These are phyloP conservation scores for Bothrops jararaca DNA, from an alignment of 2,113 vertebrate species.

Conservation along the genomic window DNA sequence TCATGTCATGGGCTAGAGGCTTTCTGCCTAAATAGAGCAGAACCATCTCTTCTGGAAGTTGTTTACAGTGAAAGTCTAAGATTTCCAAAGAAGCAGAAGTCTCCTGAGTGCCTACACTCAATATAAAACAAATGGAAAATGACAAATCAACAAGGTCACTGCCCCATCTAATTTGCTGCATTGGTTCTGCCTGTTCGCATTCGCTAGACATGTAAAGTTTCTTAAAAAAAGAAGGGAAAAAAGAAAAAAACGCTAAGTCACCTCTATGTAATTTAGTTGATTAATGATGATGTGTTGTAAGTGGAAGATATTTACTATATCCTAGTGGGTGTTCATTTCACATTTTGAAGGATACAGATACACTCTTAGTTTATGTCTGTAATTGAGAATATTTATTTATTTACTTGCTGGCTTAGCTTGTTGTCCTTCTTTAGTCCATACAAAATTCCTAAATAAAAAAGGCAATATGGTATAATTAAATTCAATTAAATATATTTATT, in stretches of 20 bases:
- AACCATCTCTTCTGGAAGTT: slow-evolving; percentile 1
- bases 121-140: slow-evolving; percentile 31
- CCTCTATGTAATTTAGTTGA: slow-evolving; percentile 4
- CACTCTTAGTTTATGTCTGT: background rate
- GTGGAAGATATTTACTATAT: slow-evolving; percentile 12
- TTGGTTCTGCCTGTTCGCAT: background rate
- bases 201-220: background rate
- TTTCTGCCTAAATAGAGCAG: slow-evolving; percentile 17
- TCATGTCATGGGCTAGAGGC: background rate
- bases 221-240: background rate
- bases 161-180: slow-evolving; percentile 6
- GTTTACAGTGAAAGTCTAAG: slow-evolving; percentile 9
- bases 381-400: slow-evolving; percentile 2
- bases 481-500: background rate
- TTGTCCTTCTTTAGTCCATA: background rate
- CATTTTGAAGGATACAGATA: background rate
- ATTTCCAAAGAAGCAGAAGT: slow-evolving; percentile 14
- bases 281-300: slow-evolving; percentile 13
- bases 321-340: slow-evolving; percentile 5
- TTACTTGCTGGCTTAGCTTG: background rate
- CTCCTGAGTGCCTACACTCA: background rate
- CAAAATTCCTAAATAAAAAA: background rate
- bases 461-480: background rate
- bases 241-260: background rate
- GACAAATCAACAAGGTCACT: slow-evolving; percentile 29